Conservation (phyloP, 2,113 vertebrate genomes). For the Astur gentilis region DNA sequence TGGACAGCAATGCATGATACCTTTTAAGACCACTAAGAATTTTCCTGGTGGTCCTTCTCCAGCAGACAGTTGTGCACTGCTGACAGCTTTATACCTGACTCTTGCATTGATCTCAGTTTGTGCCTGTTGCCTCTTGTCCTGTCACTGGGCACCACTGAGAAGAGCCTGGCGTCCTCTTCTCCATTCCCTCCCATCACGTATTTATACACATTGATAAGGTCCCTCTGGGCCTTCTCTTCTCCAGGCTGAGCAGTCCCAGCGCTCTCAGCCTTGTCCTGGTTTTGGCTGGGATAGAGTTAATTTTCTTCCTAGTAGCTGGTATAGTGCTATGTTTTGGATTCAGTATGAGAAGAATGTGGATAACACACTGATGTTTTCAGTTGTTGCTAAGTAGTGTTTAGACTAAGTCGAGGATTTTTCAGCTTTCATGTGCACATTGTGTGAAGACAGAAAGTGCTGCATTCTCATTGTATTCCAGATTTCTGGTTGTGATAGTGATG, state of each 20-base stretch:
- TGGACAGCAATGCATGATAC: background rate
- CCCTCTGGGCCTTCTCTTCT: background rate
- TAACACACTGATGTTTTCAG: too few species aligned
- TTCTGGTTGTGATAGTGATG: background rate
- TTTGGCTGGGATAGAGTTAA: too few species aligned
- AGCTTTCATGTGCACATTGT: background rate
- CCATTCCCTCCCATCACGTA: background rate
- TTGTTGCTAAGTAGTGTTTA: too few species aligned
- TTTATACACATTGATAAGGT: background rate
- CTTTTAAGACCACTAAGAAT: background rate
- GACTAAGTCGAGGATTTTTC: too few species aligned
- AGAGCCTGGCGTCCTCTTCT: background rate
- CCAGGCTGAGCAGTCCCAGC: background rate
- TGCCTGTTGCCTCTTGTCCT: background rate
- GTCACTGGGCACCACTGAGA: background rate
- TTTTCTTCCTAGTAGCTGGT: too few species aligned
- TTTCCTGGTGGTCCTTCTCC: background rate
- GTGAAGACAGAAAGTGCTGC: background rate
- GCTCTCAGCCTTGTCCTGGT: background rate
- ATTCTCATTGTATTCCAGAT: background rate
- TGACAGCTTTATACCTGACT: background rate
- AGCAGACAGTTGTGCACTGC: background rate
- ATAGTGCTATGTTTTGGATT: too few species aligned
- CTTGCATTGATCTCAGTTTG: background rate
- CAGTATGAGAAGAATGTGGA: too few species aligned